phyloP scores from a whole-genome alignment of 2,888 invertebrate species.

The Graphium colonna region DNA sequence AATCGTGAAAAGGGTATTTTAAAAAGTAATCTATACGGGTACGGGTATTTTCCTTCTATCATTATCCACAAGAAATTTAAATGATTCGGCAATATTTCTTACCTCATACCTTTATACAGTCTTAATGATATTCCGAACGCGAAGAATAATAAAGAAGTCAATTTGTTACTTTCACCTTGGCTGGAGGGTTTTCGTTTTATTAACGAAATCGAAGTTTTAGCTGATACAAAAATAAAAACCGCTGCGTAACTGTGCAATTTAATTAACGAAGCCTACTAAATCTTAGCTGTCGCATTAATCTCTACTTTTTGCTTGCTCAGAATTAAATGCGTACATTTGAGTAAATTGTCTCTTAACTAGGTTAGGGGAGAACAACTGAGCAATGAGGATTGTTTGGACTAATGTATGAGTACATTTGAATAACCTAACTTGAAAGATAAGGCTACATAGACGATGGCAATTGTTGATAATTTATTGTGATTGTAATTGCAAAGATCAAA shows the following conservation, averaged over 20 bases:
- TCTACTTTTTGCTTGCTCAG: background rate
- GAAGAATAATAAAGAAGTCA: slow-evolving; percentile 64
- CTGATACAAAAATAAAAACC: slow-evolving; percentile 7
- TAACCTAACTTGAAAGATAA: too few relatives aligned
- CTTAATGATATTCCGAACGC: slow-evolving; percentile 61
- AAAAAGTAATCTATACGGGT: too few relatives aligned
- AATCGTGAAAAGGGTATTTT: too few relatives aligned
- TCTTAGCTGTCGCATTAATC: background rate
- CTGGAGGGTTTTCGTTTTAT: slow-evolving; percentile 38
- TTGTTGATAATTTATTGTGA: too few relatives aligned
- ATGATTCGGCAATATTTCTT: background rate
- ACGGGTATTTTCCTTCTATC: too few relatives aligned
- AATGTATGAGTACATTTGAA: too few relatives aligned
- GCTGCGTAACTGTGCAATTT: background rate
- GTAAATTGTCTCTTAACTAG: background rate
- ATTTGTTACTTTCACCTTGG: slow-evolving; percentile 59
- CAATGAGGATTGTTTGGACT: background rate
- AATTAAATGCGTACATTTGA: background rate
- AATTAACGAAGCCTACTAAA: slow-evolving; percentile 3
- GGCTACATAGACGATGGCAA: too few relatives aligned
- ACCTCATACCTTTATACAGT: slow-evolving; percentile 23
- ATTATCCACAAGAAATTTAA: too few relatives aligned
- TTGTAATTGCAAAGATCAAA: too few relatives aligned
- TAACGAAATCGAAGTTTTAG: slow-evolving; percentile 3
- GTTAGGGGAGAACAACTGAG: background rate